These are phyloP conservation scores for Manis pentadactyla DNA, from an alignment of 2,797 vertebrate species.

Conservation along the genomic window DNA sequence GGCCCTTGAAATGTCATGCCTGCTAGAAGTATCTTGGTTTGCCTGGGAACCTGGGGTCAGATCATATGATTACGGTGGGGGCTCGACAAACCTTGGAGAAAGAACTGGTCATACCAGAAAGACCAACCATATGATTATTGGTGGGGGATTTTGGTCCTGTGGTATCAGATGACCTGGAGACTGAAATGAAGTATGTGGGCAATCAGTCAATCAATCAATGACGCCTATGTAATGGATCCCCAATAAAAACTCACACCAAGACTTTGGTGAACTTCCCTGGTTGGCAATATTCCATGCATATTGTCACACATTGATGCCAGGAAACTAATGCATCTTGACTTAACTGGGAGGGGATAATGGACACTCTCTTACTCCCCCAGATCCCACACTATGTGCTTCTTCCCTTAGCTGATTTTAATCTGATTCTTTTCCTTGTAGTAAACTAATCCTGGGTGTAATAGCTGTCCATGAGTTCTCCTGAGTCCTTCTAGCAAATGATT, in stretches of 20 bases:
- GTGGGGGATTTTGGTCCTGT: background rate
- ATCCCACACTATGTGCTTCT: background rate
- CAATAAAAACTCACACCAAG: background rate
- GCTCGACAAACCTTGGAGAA: background rate
- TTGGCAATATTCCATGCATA: background rate
- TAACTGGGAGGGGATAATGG: background rate
- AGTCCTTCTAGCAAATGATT: background rate
- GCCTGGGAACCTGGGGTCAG: background rate
- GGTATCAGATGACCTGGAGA: background rate
- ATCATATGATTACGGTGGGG: background rate
- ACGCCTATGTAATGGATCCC: background rate
- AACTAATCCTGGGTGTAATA: background rate
- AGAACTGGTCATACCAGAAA: background rate
- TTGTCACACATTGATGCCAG: background rate
- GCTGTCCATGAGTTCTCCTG: background rate
- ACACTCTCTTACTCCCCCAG: background rate
- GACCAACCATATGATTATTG: background rate
- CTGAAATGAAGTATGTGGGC: background rate
- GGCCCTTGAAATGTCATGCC: conserved; percentile 1
- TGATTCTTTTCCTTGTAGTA: background rate
- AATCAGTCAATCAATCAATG: background rate
- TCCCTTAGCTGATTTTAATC: background rate
- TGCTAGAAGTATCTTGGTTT: background rate
- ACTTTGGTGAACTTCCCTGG: background rate
- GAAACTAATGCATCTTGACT: background rate